Percentiles rank a stretch among this genome's conserved stretches.
phyloP scores from a whole-genome alignment of 1,140 invertebrate species.

The Gonioctena quinquepunctata region DNA sequence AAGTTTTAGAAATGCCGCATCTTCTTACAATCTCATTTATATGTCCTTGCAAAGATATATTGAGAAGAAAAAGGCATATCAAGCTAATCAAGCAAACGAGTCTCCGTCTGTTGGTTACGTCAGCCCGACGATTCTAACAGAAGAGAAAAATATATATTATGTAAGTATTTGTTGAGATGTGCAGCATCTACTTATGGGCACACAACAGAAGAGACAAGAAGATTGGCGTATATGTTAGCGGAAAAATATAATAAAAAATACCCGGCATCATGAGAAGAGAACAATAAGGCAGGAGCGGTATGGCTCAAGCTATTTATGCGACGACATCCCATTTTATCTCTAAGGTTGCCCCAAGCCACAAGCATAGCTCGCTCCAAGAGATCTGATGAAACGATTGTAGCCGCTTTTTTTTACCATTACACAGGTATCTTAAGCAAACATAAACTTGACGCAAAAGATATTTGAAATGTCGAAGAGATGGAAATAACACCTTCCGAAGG shows the following conservation, averaged over 20 bases:
- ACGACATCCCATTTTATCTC: constrained; percentile 54
- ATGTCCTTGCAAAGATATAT: constrained; percentile 9
- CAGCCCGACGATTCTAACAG: constrained; percentile 3
- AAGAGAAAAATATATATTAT: constrained; percentile 14
- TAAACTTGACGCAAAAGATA: constrained; percentile 44
- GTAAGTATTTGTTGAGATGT: constrained; percentile 6
- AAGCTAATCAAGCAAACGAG: neutral
- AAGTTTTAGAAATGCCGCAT: constrained; percentile 1
- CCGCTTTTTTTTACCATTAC: too few species aligned
- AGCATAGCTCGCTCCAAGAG: constrained; percentile 56
- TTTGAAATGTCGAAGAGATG: constrained; percentile 56
- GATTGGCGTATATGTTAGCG: constrained; percentile 40
- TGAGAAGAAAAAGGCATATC: neutral
- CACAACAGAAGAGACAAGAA: constrained; percentile 27
- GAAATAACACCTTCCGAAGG: constrained; percentile 57
- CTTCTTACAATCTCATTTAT: constrained; percentile 6
- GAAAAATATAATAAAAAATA: constrained; percentile 33
- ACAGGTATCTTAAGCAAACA: constrained; percentile 48
- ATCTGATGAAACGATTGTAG: constrained; percentile 58
- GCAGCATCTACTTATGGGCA: constrained; percentile 31
- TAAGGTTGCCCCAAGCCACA: too few species aligned
- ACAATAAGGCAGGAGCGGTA: constrained; percentile 52
- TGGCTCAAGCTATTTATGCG: constrained; percentile 58
- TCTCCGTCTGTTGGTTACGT: neutral
- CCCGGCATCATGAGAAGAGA: constrained; percentile 31